A percentile compares a stretch with the other conserved stretches of the same genome.
phyloP scores from a whole-genome alignment of 2,113 vertebrate species.

The Nothoprocta pentlandii region DNA sequence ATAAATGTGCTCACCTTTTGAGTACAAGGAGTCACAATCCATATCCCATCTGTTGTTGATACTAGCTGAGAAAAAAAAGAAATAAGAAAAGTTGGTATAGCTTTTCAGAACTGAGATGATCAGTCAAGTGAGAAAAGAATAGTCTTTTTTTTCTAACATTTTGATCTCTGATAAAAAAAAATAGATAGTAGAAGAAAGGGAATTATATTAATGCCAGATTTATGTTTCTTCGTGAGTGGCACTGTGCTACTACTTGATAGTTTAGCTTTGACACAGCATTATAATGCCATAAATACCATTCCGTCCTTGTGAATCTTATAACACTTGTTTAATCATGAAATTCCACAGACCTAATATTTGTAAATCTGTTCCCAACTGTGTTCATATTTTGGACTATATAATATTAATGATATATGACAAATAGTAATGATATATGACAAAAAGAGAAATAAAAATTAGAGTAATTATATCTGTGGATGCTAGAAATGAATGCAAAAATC shows the following conservation, averaged over 20 bases:
- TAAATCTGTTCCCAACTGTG: neutral
- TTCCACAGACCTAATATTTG: neutral
- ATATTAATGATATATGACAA: neutral
- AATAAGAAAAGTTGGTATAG: neutral
- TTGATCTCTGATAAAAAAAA: neutral
- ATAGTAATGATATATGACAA: neutral
- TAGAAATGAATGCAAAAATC: neutral
- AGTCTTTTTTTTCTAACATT: neutral
- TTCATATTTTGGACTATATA: neutral
- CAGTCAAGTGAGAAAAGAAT: neutral
- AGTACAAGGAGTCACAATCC: neutral
- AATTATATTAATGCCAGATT: neutral
- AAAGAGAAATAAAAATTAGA: neutral
- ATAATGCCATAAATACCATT: neutral
- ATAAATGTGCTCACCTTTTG: fast-evolving
- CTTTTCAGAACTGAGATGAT: neutral
- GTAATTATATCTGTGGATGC: neutral
- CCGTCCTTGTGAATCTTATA: neutral
- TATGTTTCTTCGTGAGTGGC: neutral
- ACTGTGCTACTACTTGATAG: neutral
- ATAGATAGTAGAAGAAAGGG: neutral
- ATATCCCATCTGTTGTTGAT: neutral
- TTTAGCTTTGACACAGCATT: neutral
- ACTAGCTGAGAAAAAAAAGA: neutral
- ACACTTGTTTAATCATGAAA: neutral